Base-by-base conservation (phyloP, 1,140 invertebrate genomes). In the Colletes latitarsis region DNA sequence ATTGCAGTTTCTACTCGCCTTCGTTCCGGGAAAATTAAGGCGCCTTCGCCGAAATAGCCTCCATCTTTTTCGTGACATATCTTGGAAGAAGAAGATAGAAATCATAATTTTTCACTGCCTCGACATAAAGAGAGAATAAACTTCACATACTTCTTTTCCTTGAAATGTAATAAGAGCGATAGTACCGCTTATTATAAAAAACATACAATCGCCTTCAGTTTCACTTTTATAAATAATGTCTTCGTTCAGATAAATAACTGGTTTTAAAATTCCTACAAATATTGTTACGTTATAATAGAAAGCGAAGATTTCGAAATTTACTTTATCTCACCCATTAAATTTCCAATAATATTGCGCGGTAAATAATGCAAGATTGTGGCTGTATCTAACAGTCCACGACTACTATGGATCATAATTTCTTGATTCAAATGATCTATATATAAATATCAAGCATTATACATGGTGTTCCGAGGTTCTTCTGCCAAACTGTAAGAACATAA, bases 181-280 rank as follows among this genome's bases (percentile, higher is more conserved):
- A 1, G 94, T 94, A 52, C 95, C 95, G 77, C 90, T 93, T 0
- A 92, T 85, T 67, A 95, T 93, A 68, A 95, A 95, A 83, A 94
- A 95, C 94, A 95, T 95, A 77, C 92, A 94, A n/a, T 94, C 92
- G 9, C 93, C 94, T 58, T 91, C 84, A 10, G 90, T 89, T 0
- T 91, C 92, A 2, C 92, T 93, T 82, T 93, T 92, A 19, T 94
- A 92, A 72, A 95, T 94, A 15, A 92, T 21, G 55, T 92, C 92
- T 46, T 88, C 77, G 21, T 87, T 63, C 5, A 91, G 76, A 82
- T 89, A 91, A 78, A 92, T 87, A 0, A 88, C 81, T 8, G 74
- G 82, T 63, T 82, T 89, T 39, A 91, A 60, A 21, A 75, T 77
- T 30, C 72, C 90, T 92, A 52, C 52, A 69, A 55, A 17, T 10